phyloP scores from a whole-genome alignment of 2,113 vertebrate genomes.

The Cygnus atratus region DNA sequence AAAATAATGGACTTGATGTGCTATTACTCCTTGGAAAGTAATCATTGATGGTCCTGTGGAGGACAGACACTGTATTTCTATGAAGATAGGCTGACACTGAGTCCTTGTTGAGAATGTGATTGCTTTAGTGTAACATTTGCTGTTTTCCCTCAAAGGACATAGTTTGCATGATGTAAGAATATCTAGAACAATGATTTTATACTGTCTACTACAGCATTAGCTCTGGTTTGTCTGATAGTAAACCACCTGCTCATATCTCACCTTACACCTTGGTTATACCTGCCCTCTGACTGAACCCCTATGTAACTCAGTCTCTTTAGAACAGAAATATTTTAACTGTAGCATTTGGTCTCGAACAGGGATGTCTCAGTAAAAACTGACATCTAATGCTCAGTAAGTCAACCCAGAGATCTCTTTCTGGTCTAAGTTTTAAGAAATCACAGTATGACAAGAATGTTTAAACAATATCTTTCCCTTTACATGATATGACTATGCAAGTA shows the following conservation, averaged over 20 bases:
- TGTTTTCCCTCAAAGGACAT: not conserved
- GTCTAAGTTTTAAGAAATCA: not conserved
- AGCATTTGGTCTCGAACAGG: not conserved
- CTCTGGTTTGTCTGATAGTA: not conserved
- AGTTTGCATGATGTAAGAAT: accelerated
- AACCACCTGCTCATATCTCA: not conserved
- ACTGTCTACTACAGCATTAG: not conserved
- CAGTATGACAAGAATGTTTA: not conserved
- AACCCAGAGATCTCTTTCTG: not conserved
- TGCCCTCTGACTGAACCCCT: not conserved
- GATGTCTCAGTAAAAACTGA: not conserved
- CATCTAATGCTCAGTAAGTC: not conserved
- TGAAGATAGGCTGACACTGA: not conserved
- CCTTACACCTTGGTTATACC: not conserved
- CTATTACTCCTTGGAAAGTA: not conserved
- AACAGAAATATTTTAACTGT: not conserved
- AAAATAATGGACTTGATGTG: not conserved
- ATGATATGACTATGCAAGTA: not conserved
- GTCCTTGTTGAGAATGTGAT: not conserved
- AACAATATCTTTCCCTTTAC: not conserved
- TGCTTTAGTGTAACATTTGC: accelerated
- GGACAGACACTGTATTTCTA: not conserved
- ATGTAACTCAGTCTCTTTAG: not conserved
- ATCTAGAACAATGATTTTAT: not conserved
- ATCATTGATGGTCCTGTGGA: not conserved